These are phyloP conservation scores for Nothocercus julius DNA, from an alignment of 2,113 vertebrate genomes.

Conservation along the genomic window DNA sequence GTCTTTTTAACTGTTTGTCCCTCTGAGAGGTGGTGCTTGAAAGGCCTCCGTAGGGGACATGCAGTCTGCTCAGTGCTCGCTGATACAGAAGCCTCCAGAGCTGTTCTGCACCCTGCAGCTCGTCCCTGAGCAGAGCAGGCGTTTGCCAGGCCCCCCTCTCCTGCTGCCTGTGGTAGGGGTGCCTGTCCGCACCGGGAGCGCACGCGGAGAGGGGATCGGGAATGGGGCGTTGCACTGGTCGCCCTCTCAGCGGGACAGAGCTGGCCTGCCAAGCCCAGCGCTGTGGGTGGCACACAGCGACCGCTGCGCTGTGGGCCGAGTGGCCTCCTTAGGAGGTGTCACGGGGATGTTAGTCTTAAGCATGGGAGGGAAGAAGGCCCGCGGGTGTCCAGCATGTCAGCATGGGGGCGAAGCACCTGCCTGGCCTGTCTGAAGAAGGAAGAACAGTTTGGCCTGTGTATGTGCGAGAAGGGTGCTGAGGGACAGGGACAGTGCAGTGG, in stretches of 20 bases:
- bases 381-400: not conserved
- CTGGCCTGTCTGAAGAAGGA: not conserved
- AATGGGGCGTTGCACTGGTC: not conserved
- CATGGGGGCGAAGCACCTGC: not conserved
- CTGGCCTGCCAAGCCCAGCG: accelerated
- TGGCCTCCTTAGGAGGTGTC: accelerated
- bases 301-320: not conserved
- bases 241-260: not conserved
- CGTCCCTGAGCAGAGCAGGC: not conserved
- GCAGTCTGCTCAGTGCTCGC: not conserved
- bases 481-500: not conserved
- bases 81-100: not conserved
- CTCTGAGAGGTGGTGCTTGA: conserved; percentile 13
- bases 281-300: not conserved
- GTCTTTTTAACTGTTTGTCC: conserved; percentile 24
- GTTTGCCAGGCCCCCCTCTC: not conserved
- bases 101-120: not conserved
- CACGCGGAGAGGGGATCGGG: not conserved
- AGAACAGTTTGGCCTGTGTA: not conserved
- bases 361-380: accelerated
- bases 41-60: not conserved
- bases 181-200: not conserved
- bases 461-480: not conserved
- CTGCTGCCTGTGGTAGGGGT: not conserved
- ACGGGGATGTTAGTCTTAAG: not conserved